phyloP scores from a whole-genome alignment of 2,888 invertebrate species.

The Agrotis puta region DNA sequence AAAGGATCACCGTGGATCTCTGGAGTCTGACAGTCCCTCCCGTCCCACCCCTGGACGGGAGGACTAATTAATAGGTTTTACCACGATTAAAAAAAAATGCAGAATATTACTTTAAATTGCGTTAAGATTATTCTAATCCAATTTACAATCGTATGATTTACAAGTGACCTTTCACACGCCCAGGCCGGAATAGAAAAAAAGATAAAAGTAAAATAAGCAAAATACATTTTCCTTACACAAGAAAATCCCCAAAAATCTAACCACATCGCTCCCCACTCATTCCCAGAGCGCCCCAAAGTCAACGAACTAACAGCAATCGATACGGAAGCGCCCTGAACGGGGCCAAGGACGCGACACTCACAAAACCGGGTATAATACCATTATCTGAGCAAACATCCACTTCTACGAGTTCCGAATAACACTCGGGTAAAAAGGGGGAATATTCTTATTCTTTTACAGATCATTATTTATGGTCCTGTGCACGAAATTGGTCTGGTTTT shows the following conservation, averaged over 20 bases:
- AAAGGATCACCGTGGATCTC: too few relatives aligned
- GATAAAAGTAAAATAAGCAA: background rate
- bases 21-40: too few relatives aligned
- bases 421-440: conserved; percentile 16
- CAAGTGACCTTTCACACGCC: too few relatives aligned
- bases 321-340: conserved; percentile 28
- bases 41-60: too few relatives aligned
- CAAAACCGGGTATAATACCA: conserved; percentile 28
- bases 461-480: conserved; percentile 48
- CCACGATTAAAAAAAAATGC: too few relatives aligned
- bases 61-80: too few relatives aligned
- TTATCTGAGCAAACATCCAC: conserved; percentile 47
- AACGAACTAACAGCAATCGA: conserved; percentile 46
- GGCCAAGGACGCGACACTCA: conserved; percentile 45
- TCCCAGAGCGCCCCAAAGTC: conserved; percentile 17
- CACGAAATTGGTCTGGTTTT: conserved; percentile 43
- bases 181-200: background rate
- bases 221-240: background rate
- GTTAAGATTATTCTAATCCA: too few relatives aligned
- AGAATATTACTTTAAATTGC: too few relatives aligned
- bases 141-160: too few relatives aligned
- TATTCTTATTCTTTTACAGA: conserved; percentile 31
- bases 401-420: conserved; percentile 26
- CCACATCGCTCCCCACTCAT: background rate
- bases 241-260: background rate